Percentiles rank a stretch among this genome's conserved stretches.
Evolutionary conservation across 2,797 vertebrate genomes (phyloP).

Genomic region (Chlorospingus semifuscus): DNA sequence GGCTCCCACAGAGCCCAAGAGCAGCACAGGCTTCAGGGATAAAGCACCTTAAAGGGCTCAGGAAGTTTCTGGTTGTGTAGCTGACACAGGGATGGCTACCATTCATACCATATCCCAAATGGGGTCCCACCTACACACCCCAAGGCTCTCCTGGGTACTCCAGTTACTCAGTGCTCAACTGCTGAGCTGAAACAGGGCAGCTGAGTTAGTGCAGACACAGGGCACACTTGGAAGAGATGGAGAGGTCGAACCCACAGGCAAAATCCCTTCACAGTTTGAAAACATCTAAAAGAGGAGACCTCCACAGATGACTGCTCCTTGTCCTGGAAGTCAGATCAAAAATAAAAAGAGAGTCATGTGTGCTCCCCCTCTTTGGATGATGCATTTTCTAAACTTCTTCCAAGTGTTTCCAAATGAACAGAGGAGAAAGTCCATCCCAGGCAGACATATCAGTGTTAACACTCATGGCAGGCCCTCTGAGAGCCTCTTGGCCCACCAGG

Average conservation of each 20-base stretch:
- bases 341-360: not conserved
- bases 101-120: not conserved
- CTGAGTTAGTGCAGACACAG: not conserved
- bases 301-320: not conserved
- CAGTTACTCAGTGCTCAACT: not conserved
- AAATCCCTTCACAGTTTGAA: not conserved
- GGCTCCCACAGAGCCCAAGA: not conserved
- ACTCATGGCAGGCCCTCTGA: not conserved
- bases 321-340: not conserved
- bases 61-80: not conserved
- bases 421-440: not conserved
- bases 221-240: not conserved
- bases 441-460: not conserved
- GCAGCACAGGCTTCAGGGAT: not conserved
- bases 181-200: not conserved
- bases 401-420: constrained; percentile 22
- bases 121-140: rapidly evolving
- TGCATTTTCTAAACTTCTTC: constrained; percentile 37
- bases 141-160: not conserved
- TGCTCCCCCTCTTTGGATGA: not conserved
- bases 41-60: not conserved
- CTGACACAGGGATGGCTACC: not conserved
- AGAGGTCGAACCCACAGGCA: not conserved
- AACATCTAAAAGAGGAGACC: not conserved
- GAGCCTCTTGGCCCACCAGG: rapidly evolving